Evolutionary conservation across 2,888 invertebrate genomes (phyloP).

Genomic region (Andrena hattorfiana): DNA sequence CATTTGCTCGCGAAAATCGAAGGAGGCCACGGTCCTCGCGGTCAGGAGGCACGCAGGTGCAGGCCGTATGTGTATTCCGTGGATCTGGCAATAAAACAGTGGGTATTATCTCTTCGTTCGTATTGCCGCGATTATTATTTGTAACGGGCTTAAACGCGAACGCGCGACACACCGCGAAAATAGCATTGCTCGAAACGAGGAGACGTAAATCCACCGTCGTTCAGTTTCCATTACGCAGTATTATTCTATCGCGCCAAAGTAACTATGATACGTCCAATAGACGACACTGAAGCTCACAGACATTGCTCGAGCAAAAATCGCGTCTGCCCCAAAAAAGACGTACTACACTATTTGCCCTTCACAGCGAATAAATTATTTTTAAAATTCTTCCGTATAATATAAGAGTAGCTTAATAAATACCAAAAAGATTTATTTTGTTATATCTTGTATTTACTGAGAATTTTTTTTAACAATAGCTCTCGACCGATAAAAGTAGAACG

Average conservation of each 20-base stretch:
- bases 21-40: conserved; percentile 16
- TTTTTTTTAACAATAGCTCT: no score
- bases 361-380: not conserved
- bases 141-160: conserved; percentile 63
- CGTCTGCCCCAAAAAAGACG: not conserved
- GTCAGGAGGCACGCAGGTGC: conserved; percentile 23
- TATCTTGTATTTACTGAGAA: no score
- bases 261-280: conserved; percentile 43
- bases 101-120: conserved; percentile 59
- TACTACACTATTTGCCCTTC: not conserved
- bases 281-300: not conserved
- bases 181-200: conserved; percentile 66
- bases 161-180: conserved; percentile 57
- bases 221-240: conserved; percentile 66
- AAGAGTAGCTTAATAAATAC: no score
- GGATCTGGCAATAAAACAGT: conserved; percentile 60
- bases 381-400: no score
- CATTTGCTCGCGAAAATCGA: conserved; percentile 8
- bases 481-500: no score
- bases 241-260: conserved; percentile 62
- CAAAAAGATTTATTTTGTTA: no score
- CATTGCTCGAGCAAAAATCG: conserved; percentile 34
- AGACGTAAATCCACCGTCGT: conserved; percentile 69
- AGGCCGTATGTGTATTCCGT: conserved; percentile 34
- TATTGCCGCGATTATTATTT: conserved; percentile 68